Percentiles rank a stretch among this genome's conserved stretches.
These are phyloP conservation scores for Oscheius sp. DNA, from an alignment of 2,888 invertebrate species.

Conservation along the genomic window DNA sequence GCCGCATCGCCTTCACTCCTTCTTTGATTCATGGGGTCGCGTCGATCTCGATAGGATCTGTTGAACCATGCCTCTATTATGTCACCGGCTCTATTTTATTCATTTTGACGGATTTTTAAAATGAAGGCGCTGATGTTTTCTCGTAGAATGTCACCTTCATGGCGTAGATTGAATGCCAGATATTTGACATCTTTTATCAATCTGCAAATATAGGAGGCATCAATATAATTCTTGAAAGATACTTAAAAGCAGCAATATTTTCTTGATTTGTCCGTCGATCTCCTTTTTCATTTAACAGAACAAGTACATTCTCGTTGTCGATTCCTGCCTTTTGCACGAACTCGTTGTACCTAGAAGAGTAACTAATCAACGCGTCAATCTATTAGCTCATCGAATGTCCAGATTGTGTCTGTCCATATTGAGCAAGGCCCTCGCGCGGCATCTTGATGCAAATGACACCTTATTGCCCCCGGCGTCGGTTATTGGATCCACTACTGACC, in stretches of 20 bases:
- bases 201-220: not conserved
- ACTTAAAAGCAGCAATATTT: conserved; percentile 36
- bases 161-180: conserved; percentile 29
- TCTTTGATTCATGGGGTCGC: conserved; percentile 35
- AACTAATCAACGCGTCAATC: conserved; percentile 23
- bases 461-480: conserved; percentile 15
- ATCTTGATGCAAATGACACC: conserved; percentile 32
- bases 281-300: conserved; percentile 36
- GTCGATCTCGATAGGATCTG: conserved; percentile 18
- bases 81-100: conserved; percentile 8
- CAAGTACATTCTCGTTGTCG: conserved; percentile 27
- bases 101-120: not conserved
- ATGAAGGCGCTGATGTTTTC: conserved; percentile 30
- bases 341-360: conserved; percentile 34
- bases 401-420: not conserved
- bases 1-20: conserved; percentile 23
- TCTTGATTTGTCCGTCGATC: conserved; percentile 33
- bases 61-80: not conserved
- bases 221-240: not conserved
- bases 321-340: conserved; percentile 32
- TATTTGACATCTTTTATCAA: conserved; percentile 25
- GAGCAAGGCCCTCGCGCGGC: not conserved
- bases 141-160: conserved; percentile 34
- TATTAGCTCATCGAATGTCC: conserved; percentile 2
- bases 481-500: conserved; percentile 50